phyloP scores from a whole-genome alignment of 2,888 invertebrate genomes.

The Cephus nigrinus region DNA sequence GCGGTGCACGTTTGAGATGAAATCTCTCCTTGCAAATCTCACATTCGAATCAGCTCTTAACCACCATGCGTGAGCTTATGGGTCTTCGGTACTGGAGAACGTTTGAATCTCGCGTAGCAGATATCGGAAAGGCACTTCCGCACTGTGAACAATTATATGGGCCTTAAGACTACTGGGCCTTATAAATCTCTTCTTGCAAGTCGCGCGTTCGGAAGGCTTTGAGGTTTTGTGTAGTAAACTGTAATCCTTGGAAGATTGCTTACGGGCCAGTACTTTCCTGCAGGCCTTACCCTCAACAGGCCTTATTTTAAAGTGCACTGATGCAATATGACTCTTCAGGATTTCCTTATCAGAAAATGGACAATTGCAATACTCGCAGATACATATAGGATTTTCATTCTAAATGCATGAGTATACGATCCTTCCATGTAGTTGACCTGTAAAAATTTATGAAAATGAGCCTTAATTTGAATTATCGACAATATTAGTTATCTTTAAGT shows the following conservation, averaged over 20 bases:
- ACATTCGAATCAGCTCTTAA: slow-evolving; percentile 2
- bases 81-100: background rate
- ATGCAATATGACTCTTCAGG: background rate
- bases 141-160: background rate
- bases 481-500: background rate
- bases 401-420: background rate
- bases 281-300: background rate
- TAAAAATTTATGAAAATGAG: background rate
- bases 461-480: background rate
- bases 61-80: background rate
- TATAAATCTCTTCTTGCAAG: slow-evolving; percentile 2
- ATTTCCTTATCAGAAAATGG: background rate
- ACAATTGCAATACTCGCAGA: background rate
- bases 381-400: background rate
- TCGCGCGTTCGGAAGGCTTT: background rate
- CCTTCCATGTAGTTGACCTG: background rate
- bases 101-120: background rate
- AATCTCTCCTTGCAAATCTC: slow-evolving; percentile 9
- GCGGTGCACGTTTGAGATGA: background rate
- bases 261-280: background rate
- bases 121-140: slow-evolving; percentile 7
- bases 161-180: slow-evolving; percentile 1
- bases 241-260: slow-evolving; percentile 2
- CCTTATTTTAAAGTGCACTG: background rate
- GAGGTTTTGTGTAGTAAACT: background rate